Evolutionary conservation across 2,797 vertebrate species (phyloP), one percentile per base, ranked within the genome.

Genomic region (Bradypodion pumilum): DNA sequence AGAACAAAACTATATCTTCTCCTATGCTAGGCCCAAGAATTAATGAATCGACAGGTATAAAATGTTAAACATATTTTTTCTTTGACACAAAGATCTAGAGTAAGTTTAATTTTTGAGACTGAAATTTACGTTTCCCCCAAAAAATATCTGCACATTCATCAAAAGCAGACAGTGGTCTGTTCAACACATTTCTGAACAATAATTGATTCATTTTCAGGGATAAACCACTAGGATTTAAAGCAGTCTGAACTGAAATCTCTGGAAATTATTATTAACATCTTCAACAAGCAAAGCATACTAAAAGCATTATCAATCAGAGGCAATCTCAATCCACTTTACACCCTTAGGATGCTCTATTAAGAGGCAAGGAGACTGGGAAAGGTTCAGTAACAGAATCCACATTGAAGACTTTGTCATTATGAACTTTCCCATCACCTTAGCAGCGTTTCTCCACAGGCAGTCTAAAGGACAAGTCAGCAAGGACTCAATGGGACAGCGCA

Each of bases 391-490:
- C 83, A 94, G 91, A 94, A 93, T 93, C 85, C 88, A 90, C 91
- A 93, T 42, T 91, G 88, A 90, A 90, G 94, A 92, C 80, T 91
- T 92, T 90, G 93, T 89, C 91, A 89, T 94, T 95, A 95, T 94
- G 94, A 96, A 95, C 94, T 95, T 94, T 95, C 95, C 93, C 94
- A 92, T 92, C 92, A 94, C 92, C 91, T 95, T 93, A 86, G 85
- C 89, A 94, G 88, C 76, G 88, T 92, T 95, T 95, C 93, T 90
- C 84, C 93, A 92, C 81, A 88, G 93, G 90, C 91, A 87, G 92
- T 88, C 91, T 90, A 92, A 94, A 93, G 92, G 91, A 94, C 92
- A 94, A 92, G 90, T 92, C 93, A 92, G 92, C 91, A 92, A 87
- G 88, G 93, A 93, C 90, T 95, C 91, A 93, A 94, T 94, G 91